These are phyloP conservation scores for Hippocampus guttulatus DNA, from an alignment of 2,113 vertebrate genomes.

Conservation along the genomic window DNA sequence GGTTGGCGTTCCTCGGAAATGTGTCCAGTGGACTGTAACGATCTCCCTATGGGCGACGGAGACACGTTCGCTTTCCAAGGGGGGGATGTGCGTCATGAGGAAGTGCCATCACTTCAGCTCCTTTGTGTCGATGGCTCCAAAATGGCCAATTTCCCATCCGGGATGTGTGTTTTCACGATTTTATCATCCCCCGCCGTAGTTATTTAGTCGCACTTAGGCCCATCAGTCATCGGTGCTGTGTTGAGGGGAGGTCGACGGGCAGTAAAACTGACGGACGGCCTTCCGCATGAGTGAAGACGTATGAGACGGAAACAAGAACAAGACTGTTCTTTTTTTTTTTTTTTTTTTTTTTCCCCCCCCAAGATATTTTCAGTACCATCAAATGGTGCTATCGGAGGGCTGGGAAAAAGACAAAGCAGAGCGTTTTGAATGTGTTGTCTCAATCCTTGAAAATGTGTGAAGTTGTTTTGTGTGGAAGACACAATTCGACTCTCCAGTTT, in stretches of 20 bases:
- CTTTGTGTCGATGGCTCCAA: constrained; percentile 62
- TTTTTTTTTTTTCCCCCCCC: constrained; percentile 20
- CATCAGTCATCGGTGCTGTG: constrained; percentile 65
- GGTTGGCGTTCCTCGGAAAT: constrained; percentile 37
- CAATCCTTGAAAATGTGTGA: background rate
- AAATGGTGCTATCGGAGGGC: constrained; percentile 30
- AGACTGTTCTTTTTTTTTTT: constrained; percentile 7
- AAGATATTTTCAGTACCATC: constrained; percentile 50
- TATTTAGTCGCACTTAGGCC: constrained; percentile 59
- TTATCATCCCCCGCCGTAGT: constrained; percentile 64
- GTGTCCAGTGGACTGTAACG: constrained; percentile 43
- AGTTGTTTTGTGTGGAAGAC: background rate
- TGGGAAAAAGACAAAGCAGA: constrained; percentile 32
- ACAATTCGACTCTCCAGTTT: constrained; percentile 7
- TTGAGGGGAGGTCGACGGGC: constrained; percentile 63
- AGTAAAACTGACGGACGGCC: constrained; percentile 73
- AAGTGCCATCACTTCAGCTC: constrained; percentile 53
- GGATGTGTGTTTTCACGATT: constrained; percentile 67
- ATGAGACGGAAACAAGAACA: constrained; percentile 46
- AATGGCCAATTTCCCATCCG: constrained; percentile 69
- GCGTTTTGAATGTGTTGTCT: constrained; percentile 12
- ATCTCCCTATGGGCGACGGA: constrained; percentile 35
- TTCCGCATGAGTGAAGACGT: constrained; percentile 68
- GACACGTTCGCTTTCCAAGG: constrained; percentile 33
- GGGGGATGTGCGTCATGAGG: constrained; percentile 36